Base-by-base conservation (phyloP, 2,113 vertebrate species). In the Rhinopomastus cyanomelas region DNA sequence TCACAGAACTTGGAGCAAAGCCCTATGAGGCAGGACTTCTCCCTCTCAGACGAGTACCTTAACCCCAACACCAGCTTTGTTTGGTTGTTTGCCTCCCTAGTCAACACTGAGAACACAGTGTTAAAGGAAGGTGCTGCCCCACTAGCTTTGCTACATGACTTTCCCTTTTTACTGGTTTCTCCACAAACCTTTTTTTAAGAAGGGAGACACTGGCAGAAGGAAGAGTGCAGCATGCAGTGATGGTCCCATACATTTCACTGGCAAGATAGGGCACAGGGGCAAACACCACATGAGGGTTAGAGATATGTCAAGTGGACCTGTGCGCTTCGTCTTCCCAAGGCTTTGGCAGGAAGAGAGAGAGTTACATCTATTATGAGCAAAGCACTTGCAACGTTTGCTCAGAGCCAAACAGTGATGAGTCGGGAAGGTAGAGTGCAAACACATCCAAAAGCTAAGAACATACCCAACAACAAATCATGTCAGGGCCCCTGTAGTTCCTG, bases 401-500 rank as follows among this genome's bases (percentile, higher is more conserved):
- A 32, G 59, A 76, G 73, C 12, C 21, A 32, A 65, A 12, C 20
- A 61, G 51, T 3, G 53, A 37, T 2, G 25, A 6, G 3, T 56
- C 29, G 64, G 48, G n/a, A 88, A 59, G 8, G 37, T 19, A 53
- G 16, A n/a, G 37, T 48, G 18, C 30, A 37, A 85, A 76, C 23
- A n/a, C 17, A 34, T 27, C 8, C 17, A 2, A 34, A 5, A 22
- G n/a, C n/a, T n/a, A n/a, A n/a, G n/a, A n/a, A n/a, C n/a, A n/a
- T n/a, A n/a, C n/a, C n/a, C 10, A 83, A 46, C 49, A 79, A 61
- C 10, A 2, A 7, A 61, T 20, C 9, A 30, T 23, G 16, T 32
- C 55, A 85, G 5, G 22, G 29, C 42, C 69, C 5, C 18, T 3
- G 1, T 36, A 26, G 66, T 16, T 55, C 22, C 19, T 0, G 0